Conservation (phyloP, 2,113 vertebrate genomes). For the Oceanites oceanicus region DNA sequence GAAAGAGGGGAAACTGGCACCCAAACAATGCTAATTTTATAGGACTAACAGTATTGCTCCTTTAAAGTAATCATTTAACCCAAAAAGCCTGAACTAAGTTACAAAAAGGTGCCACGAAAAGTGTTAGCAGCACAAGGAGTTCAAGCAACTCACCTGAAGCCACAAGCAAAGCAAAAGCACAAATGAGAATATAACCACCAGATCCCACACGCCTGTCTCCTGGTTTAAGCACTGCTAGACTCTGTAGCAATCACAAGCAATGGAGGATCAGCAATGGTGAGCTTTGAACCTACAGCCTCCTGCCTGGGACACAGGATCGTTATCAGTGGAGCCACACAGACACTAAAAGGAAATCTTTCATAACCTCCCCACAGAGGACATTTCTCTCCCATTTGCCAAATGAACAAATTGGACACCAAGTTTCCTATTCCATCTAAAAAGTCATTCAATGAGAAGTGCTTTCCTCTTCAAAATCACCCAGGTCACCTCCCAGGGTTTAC, state of each 20-base stretch:
- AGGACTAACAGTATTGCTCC: background rate
- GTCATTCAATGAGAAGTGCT: background rate
- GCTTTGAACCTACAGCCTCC: conserved; percentile 43
- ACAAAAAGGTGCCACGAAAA: background rate
- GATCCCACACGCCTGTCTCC: background rate
- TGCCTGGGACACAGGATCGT: background rate
- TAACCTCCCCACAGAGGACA: background rate
- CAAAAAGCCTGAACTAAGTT: background rate
- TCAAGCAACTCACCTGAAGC: conserved; percentile 30
- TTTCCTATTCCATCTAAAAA: background rate
- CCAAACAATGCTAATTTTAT: background rate
- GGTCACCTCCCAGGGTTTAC: background rate
- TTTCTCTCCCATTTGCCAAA: background rate
- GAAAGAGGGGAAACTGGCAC: background rate
- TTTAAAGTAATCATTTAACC: background rate
- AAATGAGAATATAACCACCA: background rate
- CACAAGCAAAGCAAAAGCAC: background rate
- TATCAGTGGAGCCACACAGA: conserved; percentile 12
- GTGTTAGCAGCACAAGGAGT: background rate
- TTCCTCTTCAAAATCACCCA: background rate
- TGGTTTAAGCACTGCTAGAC: background rate
- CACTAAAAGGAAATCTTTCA: conserved; percentile 2
- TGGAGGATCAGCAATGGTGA: conserved; percentile 34
- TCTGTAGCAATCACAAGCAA: background rate
- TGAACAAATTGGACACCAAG: fast-evolving